Conservation (phyloP, 2,113 vertebrate species). For the Burhinus oedicnemus region DNA sequence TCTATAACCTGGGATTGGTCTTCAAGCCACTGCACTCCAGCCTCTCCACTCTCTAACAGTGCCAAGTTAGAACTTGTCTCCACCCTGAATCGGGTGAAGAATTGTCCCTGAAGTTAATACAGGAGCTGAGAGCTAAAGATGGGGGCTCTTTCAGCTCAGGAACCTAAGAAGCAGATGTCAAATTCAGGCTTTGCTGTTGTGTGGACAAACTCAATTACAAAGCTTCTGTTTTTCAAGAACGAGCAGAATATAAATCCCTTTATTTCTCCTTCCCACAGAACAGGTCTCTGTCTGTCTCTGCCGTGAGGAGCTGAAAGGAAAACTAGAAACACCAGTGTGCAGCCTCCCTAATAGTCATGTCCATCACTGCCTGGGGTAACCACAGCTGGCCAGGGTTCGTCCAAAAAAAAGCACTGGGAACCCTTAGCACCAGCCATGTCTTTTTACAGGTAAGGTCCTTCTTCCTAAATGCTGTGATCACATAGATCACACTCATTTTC, state of each 20-base stretch:
- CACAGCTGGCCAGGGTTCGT: background rate
- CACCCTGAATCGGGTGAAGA: background rate
- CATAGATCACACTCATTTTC: background rate
- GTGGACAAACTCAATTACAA: background rate
- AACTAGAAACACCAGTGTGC: background rate
- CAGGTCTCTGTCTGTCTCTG: background rate
- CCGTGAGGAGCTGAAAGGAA: background rate
- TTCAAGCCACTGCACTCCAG: background rate
- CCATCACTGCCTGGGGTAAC: background rate
- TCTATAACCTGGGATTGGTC: background rate
- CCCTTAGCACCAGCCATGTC: background rate
- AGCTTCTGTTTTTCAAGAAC: background rate
- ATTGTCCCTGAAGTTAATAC: background rate
- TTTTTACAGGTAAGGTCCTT: background rate
- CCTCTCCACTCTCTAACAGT: background rate
- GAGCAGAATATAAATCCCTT: background rate
- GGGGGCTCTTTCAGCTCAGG: background rate
- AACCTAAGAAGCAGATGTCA: background rate
- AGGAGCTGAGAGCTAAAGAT: background rate
- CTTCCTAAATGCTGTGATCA: background rate
- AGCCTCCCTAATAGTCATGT: background rate
- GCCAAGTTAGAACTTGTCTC: background rate
- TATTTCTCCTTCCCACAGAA: background rate
- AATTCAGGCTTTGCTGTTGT: background rate
- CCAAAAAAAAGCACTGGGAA: background rate